Evolutionary conservation across 2,888 invertebrate genomes (phyloP), one percentile per base, ranked within the genome.

Genomic region (Callyntrura guangdongensis): DNA sequence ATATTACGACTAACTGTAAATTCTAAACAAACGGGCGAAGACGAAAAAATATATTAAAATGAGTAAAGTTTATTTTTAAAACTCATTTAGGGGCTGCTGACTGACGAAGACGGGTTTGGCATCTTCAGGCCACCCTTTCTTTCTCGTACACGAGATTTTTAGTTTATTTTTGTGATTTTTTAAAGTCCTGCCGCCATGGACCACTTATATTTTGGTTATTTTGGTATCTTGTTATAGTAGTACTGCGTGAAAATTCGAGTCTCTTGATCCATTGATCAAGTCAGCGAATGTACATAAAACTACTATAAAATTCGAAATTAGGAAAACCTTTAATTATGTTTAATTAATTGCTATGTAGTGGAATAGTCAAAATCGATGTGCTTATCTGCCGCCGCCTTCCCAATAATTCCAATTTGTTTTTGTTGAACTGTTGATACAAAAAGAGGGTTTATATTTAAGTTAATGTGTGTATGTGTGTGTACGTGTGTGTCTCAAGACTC

Each of bases 21-120:
- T 49, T 8, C 12, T 49, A 49, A 74, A 74, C 22, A 49, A 74
- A 74, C 8, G 36, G 45, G 47, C 47, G 22, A 56, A 53, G 12
- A 36, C n/a, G 72, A 25, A 25, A 25, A 20, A 20, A 64, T n/a
- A 64, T n/a, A 25, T 5, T 22, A 64, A 20, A 72, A 69, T 11
- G 8, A 6, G 2, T 8, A 22, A 77, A 59, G 69, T 87, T 87
- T 87, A 87, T 87, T 87, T 87, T 87, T 87, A 81, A 87, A 87
- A 69, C 81, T 87, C 87, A 69, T 81, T 87, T 79, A 64, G 53
- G 27, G 67, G 45, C 14, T 82, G 82, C 27, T 36, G 56, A 61
- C 82, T 82, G 82, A 82, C 22, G 79, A 17, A 49, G 20, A 49
- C 47, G 67, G 22, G 45, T 22, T 17, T 12, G 36, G 27, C 67